Base-by-base conservation (phyloP, 2,888 invertebrate genomes). In the Drosophila yooni region DNA sequence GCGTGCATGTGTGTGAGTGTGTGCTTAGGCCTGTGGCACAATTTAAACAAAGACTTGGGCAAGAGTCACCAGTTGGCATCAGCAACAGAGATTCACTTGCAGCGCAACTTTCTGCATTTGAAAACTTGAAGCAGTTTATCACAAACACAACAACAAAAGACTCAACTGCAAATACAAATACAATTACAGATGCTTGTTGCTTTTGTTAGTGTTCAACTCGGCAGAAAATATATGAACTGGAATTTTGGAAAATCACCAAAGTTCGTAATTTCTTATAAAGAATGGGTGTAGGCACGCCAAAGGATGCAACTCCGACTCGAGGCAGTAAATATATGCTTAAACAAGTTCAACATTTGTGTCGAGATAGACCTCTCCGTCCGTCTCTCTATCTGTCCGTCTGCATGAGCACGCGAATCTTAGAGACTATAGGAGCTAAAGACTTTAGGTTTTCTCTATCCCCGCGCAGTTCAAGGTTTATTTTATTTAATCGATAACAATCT, bases 121-220 rank as follows among this genome's bases (percentile, higher is more conserved):
- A 69, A 67, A 83, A 79, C 75, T 78, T 74, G 33, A 70, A 76
- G 73, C 70, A 79, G 71, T 70, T 83, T 79, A 66, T 70, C 15
- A 54, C 48, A 61, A 34, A 25, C 15, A 13, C 29, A 33, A 27
- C 31, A 11, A 27, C 11, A 52, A 59, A 15, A 36, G 33, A n/a
- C n/a, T 43, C 53, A 48, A 64, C 51, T 58, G 33, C 57, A 66
- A 38, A 68, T 54, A 29, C 52, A 38, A 43, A 51, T 31, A 18
- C 36, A 59, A 46, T 50, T 64, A 29, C n/a, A 50, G 11, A 66
- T 46, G 29, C 33, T 34, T 27, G 40, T 38, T 51, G 33, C 51
- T 33, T 34, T 18, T 64, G 52, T 25, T 48, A 31, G 40, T 58
- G 34, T 13, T 36, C 11, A 36, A 50, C 50, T 50, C 10, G 10